Conservation (phyloP, 1,140 invertebrate genomes). For the Apis florea region DNA sequence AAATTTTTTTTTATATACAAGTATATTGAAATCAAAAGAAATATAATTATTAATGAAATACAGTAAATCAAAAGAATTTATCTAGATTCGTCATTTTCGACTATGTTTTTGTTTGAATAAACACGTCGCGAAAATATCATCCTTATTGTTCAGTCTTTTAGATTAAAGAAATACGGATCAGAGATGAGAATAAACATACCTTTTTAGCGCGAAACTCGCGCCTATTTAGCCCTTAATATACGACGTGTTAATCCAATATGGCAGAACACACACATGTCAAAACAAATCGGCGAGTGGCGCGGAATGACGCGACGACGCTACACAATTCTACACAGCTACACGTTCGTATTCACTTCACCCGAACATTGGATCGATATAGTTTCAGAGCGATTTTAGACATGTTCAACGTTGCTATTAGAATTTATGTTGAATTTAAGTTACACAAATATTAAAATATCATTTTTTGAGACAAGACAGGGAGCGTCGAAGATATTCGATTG, state of each 20-base stretch:
- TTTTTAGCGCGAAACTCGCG: conserved; percentile 51
- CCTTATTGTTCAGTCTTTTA: background rate
- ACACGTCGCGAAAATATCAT: background rate
- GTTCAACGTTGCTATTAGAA: background rate
- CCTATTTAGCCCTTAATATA: conserved; percentile 1
- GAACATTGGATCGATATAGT: conserved; percentile 35
- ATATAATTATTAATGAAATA: background rate
- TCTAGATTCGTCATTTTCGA: background rate
- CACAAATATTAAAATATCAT: background rate
- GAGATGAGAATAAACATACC: conserved; percentile 26
- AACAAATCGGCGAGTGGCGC: conserved; percentile 71
- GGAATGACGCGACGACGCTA: conserved; percentile 53
- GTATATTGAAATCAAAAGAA: background rate
- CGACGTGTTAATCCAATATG: conserved; percentile 74
- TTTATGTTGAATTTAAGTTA: background rate
- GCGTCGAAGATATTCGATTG: background rate
- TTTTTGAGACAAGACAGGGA: background rate
- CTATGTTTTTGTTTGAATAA: background rate
- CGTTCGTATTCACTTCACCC: conserved; percentile 24
- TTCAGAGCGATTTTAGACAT: background rate
- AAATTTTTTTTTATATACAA: background rate
- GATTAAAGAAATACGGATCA: too few relatives aligned
- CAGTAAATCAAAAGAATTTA: background rate
- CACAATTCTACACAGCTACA: conserved; percentile 46
- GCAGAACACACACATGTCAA: conserved; percentile 76